A percentile compares a stretch with the other conserved stretches of the same genome.
Conservation (phyloP, 2,888 invertebrate species). For the Osmoderma eremita region DNA sequence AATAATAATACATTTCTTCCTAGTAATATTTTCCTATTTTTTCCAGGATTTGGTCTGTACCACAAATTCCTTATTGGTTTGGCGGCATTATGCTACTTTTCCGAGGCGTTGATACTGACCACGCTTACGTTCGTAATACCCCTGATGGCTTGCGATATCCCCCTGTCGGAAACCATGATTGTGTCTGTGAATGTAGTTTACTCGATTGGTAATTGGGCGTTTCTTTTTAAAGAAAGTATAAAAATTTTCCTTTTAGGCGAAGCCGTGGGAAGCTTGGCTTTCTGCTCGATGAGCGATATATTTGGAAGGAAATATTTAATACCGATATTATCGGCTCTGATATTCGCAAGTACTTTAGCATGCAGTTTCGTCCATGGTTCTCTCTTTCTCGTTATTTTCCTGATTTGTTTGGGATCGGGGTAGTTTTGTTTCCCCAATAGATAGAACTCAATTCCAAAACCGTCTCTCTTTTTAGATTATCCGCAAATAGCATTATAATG, state of each 20-base stretch:
- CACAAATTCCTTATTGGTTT: conserved; percentile 57
- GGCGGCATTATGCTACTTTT: conserved; percentile 52
- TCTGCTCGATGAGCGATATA: conserved; percentile 59
- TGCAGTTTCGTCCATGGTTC: conserved; percentile 61
- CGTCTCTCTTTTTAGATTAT: conserved; percentile 51
- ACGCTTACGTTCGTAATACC: conserved; percentile 56
- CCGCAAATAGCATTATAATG: conserved; percentile 56
- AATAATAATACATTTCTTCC: too few species aligned
- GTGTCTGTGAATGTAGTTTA: conserved; percentile 50
- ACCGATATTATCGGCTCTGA: conserved; percentile 57
- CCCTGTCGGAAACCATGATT: conserved; percentile 45
- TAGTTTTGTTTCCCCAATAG: conserved; percentile 50
- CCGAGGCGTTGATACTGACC: conserved; percentile 53
- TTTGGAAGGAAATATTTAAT: conserved; percentile 60
- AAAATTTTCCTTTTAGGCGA: conserved; percentile 54
- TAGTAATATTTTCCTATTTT: too few species aligned
- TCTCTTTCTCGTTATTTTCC: conserved; percentile 57
- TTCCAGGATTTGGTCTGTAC: conserved; percentile 60
- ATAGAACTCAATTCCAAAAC: neutral
- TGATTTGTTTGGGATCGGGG: conserved; percentile 63
- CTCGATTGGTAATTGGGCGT: conserved; percentile 48
- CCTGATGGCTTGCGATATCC: conserved; percentile 55
- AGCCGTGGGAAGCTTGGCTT: conserved; percentile 57
- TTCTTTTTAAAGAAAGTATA: conserved; percentile 20
- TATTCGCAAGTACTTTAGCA: conserved; percentile 60